phyloP scores from a whole-genome alignment of 1,140 invertebrate species.

The Drosophila eugracilis region DNA sequence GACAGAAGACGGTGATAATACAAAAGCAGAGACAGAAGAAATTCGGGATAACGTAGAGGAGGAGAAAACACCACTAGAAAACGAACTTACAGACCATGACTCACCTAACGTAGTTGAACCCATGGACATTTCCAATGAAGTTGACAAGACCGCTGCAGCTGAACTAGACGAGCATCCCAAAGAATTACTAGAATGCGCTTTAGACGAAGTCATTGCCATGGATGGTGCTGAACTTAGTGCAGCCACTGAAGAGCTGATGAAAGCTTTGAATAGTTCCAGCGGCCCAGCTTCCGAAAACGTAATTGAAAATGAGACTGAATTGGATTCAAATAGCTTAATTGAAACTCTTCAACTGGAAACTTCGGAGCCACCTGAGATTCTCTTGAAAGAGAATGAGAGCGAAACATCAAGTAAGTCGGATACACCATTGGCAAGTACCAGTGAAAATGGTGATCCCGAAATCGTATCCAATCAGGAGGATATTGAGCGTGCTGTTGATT shows the following conservation, averaged over 20 bases:
- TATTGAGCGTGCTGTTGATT: background rate
- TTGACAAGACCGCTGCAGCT: too few relatives aligned
- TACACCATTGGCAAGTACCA: background rate
- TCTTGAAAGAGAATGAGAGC: constrained; percentile 9
- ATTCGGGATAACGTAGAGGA: background rate
- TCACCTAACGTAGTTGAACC: too few relatives aligned
- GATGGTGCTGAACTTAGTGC: constrained; percentile 22
- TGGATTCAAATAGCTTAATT: constrained; percentile 7
- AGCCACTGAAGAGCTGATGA: constrained; percentile 25
- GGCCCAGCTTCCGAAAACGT: background rate
- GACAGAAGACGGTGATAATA: background rate
- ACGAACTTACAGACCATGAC: too few relatives aligned
- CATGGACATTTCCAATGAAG: constrained; percentile 14
- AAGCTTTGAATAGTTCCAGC: background rate
- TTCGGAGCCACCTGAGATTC: constrained; percentile 17
- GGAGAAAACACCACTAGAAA: background rate
- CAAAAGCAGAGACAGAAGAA: background rate
- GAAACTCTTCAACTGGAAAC: constrained; percentile 14
- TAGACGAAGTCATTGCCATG: constrained; percentile 21
- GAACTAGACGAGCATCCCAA: constrained; percentile 20
- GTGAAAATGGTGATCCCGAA: background rate
- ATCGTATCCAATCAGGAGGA: background rate
- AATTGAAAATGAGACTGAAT: background rate
- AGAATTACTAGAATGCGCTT: constrained; percentile 11
- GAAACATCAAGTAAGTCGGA: background rate